A percentile compares a stretch with the other conserved stretches of the same genome.
Evolutionary conservation across 2,888 invertebrate genomes (phyloP).

Genomic region (Phyllotreta striolata): DNA sequence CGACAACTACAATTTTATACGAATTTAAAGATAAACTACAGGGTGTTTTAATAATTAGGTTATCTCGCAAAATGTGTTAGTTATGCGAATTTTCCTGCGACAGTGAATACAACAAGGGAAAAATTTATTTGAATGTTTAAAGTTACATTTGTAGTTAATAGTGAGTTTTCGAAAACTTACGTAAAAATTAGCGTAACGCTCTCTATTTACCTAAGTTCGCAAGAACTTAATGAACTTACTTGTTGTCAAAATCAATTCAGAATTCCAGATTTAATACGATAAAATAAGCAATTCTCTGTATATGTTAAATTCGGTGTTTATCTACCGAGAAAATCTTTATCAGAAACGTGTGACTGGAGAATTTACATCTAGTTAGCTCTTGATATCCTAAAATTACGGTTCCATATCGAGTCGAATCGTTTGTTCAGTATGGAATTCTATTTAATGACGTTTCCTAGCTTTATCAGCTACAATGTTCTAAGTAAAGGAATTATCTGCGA

Average conservation of each 20-base stretch:
- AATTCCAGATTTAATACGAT: too few species aligned
- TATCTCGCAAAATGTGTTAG: too few species aligned
- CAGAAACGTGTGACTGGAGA: constrained; percentile 14
- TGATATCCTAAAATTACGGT: constrained; percentile 21
- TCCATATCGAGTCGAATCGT: constrained; percentile 19
- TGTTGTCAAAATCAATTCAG: too few species aligned
- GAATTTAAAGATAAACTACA: constrained; percentile 10
- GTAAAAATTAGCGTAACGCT: too few species aligned
- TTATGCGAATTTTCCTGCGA: too few species aligned
- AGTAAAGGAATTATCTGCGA: constrained; percentile 14
- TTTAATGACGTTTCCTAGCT: constrained; percentile 20
- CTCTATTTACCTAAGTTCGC: too few species aligned
- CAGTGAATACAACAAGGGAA: too few species aligned
- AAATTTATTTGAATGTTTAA: too few species aligned
- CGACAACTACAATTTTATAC: constrained; percentile 16
- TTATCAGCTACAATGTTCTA: constrained; percentile 17
- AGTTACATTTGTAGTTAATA: too few species aligned
- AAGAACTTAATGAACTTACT: too few species aligned
- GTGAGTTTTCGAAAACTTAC: too few species aligned
- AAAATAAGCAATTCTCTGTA: too few species aligned
- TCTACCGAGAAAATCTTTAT: constrained; percentile 17
- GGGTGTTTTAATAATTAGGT: background rate
- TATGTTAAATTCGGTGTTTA: constrained; percentile 8
- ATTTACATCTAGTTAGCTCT: constrained; percentile 19
- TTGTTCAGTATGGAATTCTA: constrained; percentile 27